phyloP scores from a whole-genome alignment of 1,140 invertebrate genomes.

The Drosophila virilis region DNA sequence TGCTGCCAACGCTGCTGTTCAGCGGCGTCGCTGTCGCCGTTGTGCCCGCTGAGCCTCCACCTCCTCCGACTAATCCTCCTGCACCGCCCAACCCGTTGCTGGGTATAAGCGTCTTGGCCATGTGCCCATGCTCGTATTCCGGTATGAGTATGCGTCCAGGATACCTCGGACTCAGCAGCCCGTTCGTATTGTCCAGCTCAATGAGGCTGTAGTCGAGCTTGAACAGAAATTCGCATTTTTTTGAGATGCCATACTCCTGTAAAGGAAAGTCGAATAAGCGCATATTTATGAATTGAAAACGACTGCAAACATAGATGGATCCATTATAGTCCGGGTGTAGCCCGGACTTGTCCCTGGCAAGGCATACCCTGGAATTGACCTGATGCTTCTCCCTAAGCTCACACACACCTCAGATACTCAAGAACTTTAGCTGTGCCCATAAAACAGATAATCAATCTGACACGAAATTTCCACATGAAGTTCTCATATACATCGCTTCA shows the following conservation, averaged over 20 bases:
- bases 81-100: slow-evolving; percentile 44
- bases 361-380: no score
- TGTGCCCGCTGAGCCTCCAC: slow-evolving; percentile 50
- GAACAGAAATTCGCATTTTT: slow-evolving; percentile 87
- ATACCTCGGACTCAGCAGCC: slow-evolving; percentile 91
- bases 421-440: no score
- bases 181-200: slow-evolving; percentile 88
- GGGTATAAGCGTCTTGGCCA: slow-evolving; percentile 71
- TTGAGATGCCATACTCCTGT: slow-evolving; percentile 87
- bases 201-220: slow-evolving; percentile 88
- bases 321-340: no score
- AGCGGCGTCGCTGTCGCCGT: slow-evolving; percentile 61
- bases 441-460: no score
- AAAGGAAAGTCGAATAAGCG: slow-evolving; percentile 21
- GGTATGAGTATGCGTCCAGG: slow-evolving; percentile 90
- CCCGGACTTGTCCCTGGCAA: no score
- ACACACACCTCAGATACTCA: no score
- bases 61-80: slow-evolving; percentile 9
- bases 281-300: not conserved
- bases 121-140: slow-evolving; percentile 86
- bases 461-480: no score
- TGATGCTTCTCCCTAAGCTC: no score
- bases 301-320: no score
- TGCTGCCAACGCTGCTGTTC: slow-evolving; percentile 56
- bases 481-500: no score